These are phyloP conservation scores for Mnemiopsis leidyi DNA, from an alignment of 37 sponge, comb jelly and placozoan genomes.

Conservation along the genomic window DNA sequence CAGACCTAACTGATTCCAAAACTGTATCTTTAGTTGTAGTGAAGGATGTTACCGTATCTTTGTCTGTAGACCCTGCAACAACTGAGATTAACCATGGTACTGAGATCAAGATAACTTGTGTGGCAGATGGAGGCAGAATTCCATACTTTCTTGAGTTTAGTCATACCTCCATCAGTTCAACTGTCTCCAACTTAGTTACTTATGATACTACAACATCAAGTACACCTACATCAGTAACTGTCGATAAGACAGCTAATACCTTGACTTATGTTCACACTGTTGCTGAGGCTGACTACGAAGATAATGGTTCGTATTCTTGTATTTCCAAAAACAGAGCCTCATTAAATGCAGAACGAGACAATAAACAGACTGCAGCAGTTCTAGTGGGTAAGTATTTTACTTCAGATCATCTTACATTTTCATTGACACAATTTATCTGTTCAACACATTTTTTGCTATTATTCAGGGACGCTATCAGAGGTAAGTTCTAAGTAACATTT, in stretches of 20 bases:
- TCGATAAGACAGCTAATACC: background rate
- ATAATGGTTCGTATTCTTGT: background rate
- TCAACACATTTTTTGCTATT: too few species aligned
- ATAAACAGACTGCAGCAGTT: background rate
- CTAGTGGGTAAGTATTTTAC: background rate
- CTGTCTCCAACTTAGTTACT: background rate
- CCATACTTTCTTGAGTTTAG: background rate
- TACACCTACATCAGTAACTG: background rate
- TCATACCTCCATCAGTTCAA: background rate
- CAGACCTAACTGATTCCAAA: background rate
- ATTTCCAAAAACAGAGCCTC: background rate
- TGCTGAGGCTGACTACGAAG: background rate
- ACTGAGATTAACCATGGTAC: background rate
- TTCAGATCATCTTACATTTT: background rate
- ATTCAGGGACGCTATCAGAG: too few species aligned
- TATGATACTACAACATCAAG: background rate
- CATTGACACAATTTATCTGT: too few species aligned
- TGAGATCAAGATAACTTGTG: background rate
- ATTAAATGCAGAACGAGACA: background rate
- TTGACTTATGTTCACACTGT: background rate
- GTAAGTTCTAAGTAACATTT: too few species aligned
- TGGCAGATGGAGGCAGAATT: background rate
- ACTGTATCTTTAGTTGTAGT: background rate
- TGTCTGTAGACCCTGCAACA: background rate
- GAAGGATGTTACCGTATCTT: background rate